Base-by-base conservation (phyloP, 2,888 invertebrate species). In the Melipona bicolor region DNA sequence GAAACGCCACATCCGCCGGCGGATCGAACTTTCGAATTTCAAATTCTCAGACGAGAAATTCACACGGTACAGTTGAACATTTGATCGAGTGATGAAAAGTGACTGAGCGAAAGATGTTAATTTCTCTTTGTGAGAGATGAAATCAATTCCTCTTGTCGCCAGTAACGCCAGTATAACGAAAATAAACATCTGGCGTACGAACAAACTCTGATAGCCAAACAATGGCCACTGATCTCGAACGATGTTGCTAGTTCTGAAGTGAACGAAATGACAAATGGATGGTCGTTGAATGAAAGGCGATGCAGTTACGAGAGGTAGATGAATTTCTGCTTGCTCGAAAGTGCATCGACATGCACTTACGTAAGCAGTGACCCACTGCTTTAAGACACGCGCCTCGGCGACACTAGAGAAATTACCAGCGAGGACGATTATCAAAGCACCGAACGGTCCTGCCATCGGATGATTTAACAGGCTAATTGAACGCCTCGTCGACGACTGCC, bases 381-480 rank as follows among this genome's bases (percentile, higher is more conserved):
- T 69, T 54, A 69, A 64, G 76, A 64, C 54, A 56, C 76, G 68
- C 36, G 67, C 50, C 67, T 68, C 52, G 52, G 49, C 24, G 61
- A 77, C n/a, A 43, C 17, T 71, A 61, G n/a, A 68, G 71, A 62
- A 81, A 77, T 81, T 81, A 77, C 50, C 56, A n/a, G 13, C 3
- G 9, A 76, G 24, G 24, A 76, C 69, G 76, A 11, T 69, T 69
- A 75, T 69, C 79, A 77, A 77, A 70, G 77, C 56, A 54, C 43
- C 61, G 17, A 61, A 52, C 27, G 32, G 24, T 56, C 71, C 67
- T 21, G 24, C 54, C 32, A 62, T 61, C 80, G 49, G 43, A 32
- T 68, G 61, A 83, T 73, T 81, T 81, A 81, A 56, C 59, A 59
- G n/a, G 73, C 65, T 74, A 81, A 81, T 81, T 83, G 77, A 77